A percentile compares a stretch with the other conserved stretches of the same genome.
Conservation (phyloP, 1,140 invertebrate genomes). For the Papilio machaon region DNA sequence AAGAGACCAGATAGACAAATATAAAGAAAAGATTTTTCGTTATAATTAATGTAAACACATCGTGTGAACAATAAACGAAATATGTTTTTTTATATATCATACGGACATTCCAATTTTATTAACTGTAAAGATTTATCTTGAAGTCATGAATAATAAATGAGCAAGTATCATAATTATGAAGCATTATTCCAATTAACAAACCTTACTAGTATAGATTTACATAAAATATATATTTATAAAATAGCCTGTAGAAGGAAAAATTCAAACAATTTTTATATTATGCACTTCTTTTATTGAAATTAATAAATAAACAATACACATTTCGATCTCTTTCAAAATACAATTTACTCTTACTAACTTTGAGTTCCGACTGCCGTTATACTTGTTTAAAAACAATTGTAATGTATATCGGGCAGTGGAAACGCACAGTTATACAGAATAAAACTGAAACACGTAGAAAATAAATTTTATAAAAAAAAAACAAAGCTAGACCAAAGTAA, state of each 20-base stretch:
- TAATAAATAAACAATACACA: conserved; percentile 49
- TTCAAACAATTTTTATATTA: not conserved
- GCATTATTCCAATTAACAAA: not conserved
- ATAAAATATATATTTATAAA: not conserved
- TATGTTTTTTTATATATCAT: too few relatives aligned
- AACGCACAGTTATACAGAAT: not conserved
- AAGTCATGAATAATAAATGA: not conserved
- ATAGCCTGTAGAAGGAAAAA: not conserved
- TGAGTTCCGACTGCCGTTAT: not conserved
- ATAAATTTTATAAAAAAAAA: too few relatives aligned
- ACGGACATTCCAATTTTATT: too few relatives aligned
- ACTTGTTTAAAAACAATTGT: not conserved
- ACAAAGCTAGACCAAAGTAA: conserved; percentile 8
- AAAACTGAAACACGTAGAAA: not conserved
- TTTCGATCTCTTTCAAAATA: conserved; percentile 39
- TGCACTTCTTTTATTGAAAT: conserved; percentile 51
- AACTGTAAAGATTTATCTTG: not conserved
- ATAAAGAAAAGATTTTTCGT: too few relatives aligned
- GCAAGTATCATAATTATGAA: not conserved
- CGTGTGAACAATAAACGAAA: too few relatives aligned
- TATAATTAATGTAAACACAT: too few relatives aligned
- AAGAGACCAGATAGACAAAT: too few relatives aligned
- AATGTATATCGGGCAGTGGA: not conserved
- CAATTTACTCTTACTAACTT: conserved; percentile 20
- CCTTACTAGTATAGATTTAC: not conserved